These are phyloP conservation scores for Lathamus discolor DNA, from an alignment of 2,113 vertebrate species.

Conservation along the genomic window DNA sequence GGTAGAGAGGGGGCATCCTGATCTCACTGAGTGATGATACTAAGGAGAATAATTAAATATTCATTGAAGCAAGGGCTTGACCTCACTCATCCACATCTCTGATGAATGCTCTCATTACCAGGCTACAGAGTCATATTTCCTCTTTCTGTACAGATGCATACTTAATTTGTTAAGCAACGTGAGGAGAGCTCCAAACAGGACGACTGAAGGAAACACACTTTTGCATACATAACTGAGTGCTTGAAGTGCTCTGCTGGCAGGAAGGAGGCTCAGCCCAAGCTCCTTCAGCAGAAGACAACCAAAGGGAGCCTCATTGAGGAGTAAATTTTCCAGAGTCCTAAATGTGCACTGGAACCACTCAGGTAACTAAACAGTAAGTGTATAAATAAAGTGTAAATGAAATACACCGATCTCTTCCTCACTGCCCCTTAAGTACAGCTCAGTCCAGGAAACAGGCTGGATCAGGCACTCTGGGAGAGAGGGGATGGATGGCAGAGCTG, in stretches of 20 bases:
- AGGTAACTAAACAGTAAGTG: neutral
- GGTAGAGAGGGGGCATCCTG: neutral
- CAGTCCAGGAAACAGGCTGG: neutral
- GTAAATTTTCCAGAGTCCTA: neutral
- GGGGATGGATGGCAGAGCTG: neutral
- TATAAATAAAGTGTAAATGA: neutral
- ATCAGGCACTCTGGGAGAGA: neutral
- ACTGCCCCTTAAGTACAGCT: neutral
- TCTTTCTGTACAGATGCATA: constrained; percentile 20
- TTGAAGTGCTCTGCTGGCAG: neutral
- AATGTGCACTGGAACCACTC: neutral
- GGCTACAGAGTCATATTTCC: constrained; percentile 8
- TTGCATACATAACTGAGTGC: neutral
- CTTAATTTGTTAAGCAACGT: neutral
- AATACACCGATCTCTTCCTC: neutral
- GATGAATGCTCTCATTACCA: constrained; percentile 44
- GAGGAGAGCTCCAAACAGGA: constrained; percentile 12
- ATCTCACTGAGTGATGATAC: neutral
- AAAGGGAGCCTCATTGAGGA: neutral
- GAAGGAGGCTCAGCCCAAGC: neutral
- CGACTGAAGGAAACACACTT: neutral
- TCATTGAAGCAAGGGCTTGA: neutral
- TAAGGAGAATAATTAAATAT: constrained; percentile 18
- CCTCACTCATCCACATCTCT: constrained; percentile 4
- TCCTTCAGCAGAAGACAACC: neutral